phyloP scores from a whole-genome alignment of 2,113 vertebrate genomes.

The Equus quagga region DNA sequence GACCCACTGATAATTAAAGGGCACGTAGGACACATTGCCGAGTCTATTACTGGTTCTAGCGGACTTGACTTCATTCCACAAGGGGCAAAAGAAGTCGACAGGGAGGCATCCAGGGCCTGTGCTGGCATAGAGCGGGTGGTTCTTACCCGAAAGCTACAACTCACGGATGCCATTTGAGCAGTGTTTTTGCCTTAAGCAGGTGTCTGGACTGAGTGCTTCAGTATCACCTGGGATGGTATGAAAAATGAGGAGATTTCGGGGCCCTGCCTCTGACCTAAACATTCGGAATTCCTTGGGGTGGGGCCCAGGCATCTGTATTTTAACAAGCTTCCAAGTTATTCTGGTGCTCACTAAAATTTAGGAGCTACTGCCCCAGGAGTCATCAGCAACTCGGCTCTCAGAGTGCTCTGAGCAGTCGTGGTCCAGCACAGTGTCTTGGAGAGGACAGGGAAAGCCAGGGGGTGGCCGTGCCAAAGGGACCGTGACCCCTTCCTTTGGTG shows the following conservation, averaged over 20 bases:
- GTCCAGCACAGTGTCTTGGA: rapidly evolving
- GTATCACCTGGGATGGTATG: neutral
- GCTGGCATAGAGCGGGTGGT: neutral
- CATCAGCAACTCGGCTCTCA: neutral
- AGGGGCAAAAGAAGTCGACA: neutral
- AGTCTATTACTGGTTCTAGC: neutral
- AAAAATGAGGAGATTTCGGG: neutral
- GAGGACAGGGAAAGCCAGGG: neutral
- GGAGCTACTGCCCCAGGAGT: rapidly evolving
- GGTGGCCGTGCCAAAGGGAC: rapidly evolving
- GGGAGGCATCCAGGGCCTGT: neutral
- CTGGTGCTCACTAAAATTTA: neutral
- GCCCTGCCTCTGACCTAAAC: neutral
- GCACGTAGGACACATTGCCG: neutral
- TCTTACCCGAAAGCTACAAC: neutral
- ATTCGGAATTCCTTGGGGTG: neutral
- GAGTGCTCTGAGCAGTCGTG: too few species aligned
- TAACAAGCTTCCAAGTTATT: neutral
- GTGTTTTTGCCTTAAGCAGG: neutral
- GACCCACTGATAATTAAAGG: neutral
- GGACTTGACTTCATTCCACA: neutral
- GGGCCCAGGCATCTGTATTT: neutral
- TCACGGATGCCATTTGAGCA: too few species aligned
- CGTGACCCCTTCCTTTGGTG: neutral
- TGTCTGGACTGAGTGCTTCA: neutral